phyloP scores from a whole-genome alignment of 2,113 vertebrate genomes.

The Heptranchias perlo region DNA sequence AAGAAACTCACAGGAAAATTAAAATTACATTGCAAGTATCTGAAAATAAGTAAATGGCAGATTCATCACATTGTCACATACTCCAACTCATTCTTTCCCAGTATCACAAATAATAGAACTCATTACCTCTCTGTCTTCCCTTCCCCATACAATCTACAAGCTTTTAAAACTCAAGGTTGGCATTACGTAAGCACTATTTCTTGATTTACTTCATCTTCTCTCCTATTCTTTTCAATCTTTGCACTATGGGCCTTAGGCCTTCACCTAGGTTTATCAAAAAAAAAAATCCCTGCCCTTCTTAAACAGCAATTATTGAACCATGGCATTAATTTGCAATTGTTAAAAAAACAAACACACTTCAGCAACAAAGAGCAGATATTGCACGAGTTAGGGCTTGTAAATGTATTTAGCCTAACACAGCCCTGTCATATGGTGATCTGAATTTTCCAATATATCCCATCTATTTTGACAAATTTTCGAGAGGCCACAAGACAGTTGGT shows the following conservation, averaged over 20 bases:
- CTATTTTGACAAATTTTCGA: too few species aligned
- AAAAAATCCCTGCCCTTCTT: background rate
- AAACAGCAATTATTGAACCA: background rate
- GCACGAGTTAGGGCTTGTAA: background rate
- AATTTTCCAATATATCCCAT: background rate
- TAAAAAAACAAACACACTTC: background rate
- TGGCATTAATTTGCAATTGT: background rate
- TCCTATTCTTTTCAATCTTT: background rate
- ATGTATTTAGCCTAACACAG: background rate
- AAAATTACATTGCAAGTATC: background rate
- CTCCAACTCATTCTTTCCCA: background rate
- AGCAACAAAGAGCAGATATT: background rate
- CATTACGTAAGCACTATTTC: background rate
- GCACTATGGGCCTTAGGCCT: background rate
- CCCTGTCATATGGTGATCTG: background rate
- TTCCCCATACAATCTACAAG: background rate
- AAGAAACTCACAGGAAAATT: background rate
- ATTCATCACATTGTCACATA: background rate
- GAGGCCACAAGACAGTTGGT: too few species aligned
- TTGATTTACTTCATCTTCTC: background rate
- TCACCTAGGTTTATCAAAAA: background rate
- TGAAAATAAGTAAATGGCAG: background rate
- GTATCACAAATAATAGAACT: background rate
- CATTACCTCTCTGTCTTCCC: background rate
- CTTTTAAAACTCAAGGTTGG: background rate